Evolutionary conservation across 2,113 vertebrate genomes (phyloP), one percentile per base, ranked within the genome.

Genomic region (Mungos mungo): DNA sequence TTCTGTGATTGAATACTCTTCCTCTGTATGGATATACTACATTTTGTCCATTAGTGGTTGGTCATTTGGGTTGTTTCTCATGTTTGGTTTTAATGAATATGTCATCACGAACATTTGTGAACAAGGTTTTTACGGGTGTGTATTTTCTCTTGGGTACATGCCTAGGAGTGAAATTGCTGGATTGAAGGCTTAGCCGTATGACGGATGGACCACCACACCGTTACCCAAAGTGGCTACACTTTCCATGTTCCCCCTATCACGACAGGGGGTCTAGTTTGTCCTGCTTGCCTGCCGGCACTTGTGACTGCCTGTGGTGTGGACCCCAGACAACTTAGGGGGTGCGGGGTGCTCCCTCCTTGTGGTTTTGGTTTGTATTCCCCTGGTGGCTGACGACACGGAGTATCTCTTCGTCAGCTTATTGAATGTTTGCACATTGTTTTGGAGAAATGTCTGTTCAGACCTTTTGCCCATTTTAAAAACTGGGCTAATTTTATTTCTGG

Each of bases 341-440:
- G 13, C n/a, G 38, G 16, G 27, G 29, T 15, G 14, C 3, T 19
- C 3, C 23, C 5, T 27, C 7, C 6, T 27, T 18, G 54, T 29
- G 6, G 65, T 18, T 72, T 45, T 79, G 27, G 33, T 38, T 71
- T 92, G 47, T 8, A 1, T 16, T 54, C 33, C n/a, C 65, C 65
- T 33, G 14, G 15, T n/a, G n/a, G n/a, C 13, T 5, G 11, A 47
- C 33, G 18, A 33, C 7, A 1, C 18, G 12, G 60, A 50, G 0
- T 3, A 2, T 35, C 68, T 54, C 68, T 52, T 18, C 7, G 2
- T 8, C 19, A 27, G 14, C 3, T 60, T 74, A 13, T 4, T 6
- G 29, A 50, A 15, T 38, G 21, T 74, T 68, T 33, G 11, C 27
- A 29, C 54, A n/a, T 52, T 29, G 19, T 79, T 31, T 52, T 52